These are phyloP conservation scores for Tyto alba DNA, from an alignment of 2,113 vertebrate genomes.

Conservation along the genomic window DNA sequence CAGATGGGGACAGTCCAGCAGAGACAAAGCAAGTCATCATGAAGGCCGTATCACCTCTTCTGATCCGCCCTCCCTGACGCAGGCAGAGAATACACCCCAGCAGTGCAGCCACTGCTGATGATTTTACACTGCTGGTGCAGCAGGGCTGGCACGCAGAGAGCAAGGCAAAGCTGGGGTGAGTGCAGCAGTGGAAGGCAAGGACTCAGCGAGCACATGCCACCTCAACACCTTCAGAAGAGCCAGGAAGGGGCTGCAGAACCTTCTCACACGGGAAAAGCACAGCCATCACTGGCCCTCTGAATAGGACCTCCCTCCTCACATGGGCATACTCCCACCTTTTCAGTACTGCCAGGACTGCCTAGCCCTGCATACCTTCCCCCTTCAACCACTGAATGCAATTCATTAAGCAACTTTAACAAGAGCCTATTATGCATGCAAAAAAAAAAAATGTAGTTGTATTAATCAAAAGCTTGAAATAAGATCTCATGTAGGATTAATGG, in stretches of 20 bases:
- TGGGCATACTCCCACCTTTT: not conserved
- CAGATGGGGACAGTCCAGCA: not conserved
- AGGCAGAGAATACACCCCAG: not conserved
- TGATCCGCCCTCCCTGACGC: accelerated
- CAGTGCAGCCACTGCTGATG: not conserved
- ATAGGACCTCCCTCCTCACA: not conserved
- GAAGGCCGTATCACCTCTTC: not conserved
- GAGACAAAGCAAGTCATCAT: not conserved
- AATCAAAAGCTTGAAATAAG: not conserved
- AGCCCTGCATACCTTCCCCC: not conserved
- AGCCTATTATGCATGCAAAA: not conserved
- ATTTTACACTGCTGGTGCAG: accelerated
- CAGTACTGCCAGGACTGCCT: not conserved
- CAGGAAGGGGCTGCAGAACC: not conserved
- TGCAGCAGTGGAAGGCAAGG: not conserved
- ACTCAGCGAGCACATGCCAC: not conserved
- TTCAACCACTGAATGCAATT: not conserved
- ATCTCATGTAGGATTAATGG: not conserved
- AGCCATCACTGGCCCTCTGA: not conserved
- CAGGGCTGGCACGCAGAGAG: not conserved
- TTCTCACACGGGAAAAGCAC: not conserved
- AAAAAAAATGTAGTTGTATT: too few species aligned
- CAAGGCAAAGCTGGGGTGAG: not conserved
- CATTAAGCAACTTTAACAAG: not conserved
- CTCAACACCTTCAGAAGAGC: not conserved